phyloP scores from a whole-genome alignment of 37 sponge, comb jelly and placozoan species.

The Ephydatia muelleri region DNA sequence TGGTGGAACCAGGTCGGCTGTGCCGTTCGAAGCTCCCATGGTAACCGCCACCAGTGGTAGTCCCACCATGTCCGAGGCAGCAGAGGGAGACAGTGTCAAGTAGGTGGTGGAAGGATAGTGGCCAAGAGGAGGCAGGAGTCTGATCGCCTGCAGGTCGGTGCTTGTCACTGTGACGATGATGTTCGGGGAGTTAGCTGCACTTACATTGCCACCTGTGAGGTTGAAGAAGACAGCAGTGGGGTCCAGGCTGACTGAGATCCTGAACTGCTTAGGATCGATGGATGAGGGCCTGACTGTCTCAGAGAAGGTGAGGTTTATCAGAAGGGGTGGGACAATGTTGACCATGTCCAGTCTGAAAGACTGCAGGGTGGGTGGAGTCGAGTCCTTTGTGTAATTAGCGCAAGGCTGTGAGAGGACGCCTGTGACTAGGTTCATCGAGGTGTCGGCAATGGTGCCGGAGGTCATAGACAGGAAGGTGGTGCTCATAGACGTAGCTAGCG shows the following conservation, averaged over 20 bases:
- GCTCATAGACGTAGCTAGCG: conserved; percentile 57
- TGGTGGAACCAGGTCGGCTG: conserved; percentile 85
- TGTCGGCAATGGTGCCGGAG: conserved; percentile 57
- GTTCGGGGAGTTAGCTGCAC: conserved; percentile 67
- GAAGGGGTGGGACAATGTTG: conserved; percentile 77
- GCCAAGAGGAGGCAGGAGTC: conserved; percentile 79
- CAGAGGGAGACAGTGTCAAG: conserved; percentile 39
- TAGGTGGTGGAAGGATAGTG: conserved; percentile 46
- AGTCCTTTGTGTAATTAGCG: conserved; percentile 46
- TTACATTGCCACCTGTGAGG: conserved; percentile 70
- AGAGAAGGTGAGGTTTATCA: conserved; percentile 83
- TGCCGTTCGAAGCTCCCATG: conserved; percentile 41
- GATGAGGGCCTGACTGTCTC: conserved; percentile 76
- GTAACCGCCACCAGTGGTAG: conserved; percentile 43
- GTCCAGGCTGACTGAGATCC: conserved; percentile 21
- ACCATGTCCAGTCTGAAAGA: conserved; percentile 81
- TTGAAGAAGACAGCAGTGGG: conserved; percentile 17
- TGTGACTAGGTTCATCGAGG: conserved; percentile 54
- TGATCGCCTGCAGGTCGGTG: conserved; percentile 67
- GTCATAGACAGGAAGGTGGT: conserved; percentile 61
- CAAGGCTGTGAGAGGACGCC: conserved; percentile 14
- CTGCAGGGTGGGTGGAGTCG: conserved; percentile 60
- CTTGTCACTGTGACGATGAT: conserved; percentile 69
- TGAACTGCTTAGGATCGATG: conserved; percentile 54
- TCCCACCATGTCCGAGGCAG: conserved; percentile 78